Base-by-base conservation (phyloP, 2,797 vertebrate species). In the Ficedula albicollis region DNA sequence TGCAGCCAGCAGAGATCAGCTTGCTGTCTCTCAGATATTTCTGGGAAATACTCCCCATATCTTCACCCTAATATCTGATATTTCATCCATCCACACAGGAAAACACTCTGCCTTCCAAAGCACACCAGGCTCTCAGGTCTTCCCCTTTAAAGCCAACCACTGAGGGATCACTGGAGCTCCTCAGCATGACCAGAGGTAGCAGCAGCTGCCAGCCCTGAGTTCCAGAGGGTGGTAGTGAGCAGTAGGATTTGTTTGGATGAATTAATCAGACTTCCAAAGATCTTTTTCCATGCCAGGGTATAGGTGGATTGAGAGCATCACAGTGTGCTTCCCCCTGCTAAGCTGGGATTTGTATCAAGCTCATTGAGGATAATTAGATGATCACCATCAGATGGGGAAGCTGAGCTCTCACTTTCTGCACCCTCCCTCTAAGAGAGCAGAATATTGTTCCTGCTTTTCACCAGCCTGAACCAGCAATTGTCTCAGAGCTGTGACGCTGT, bases 321-420 rank as follows among this genome's bases (percentile, higher is more conserved):
- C 1, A 5, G 9, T 26, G 27, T 25, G 34, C 49, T 91, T 80
- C n/a, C 15, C 32, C 20, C 20, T 34, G 20, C 81, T 67, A 84
- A 93, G 22, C 78, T 56, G 48, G 52, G 84, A 86, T 94, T 91
- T 87, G 43, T 72, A 7, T 56, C 3, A 4, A 87, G 67, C 81
- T 93, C 56, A 16, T 54, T 41, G 81, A 90, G 63, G 76, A 82
- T 90, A 94, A 96, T 90, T 83, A 96, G 49, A 60, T 70, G 89
- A 94, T 95, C 83, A 36, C 66, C 92, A 68, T 94, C 69, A 62
- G 85, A 60, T 46, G 64, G 73, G 67, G 49, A 84, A 93, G 64
- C 38, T 70, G 76, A 81, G 78, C 60, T 51, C 66, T 87, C 67
- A 27, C 91, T 96, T 93, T 85, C 78, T 88, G 62, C 74, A 67